These are phyloP conservation scores for Delichon dasypus DNA, from an alignment of 2,797 vertebrate genomes.

Conservation along the genomic window DNA sequence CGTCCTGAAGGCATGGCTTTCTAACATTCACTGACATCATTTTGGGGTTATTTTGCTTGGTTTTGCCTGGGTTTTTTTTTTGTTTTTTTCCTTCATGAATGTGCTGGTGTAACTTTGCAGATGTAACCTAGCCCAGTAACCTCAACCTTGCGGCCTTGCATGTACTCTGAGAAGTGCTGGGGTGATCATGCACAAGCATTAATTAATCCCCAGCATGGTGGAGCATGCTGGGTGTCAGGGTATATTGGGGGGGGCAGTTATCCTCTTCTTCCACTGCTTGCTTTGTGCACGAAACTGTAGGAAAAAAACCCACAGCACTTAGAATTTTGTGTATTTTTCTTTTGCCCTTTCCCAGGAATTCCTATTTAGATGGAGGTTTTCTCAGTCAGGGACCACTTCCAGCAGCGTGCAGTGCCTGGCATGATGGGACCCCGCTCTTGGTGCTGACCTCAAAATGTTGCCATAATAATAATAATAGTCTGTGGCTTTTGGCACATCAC, in stretches of 20 bases:
- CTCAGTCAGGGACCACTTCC: background rate
- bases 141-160: accelerated
- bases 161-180: background rate
- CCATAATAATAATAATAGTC: constrained; percentile 47
- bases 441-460: constrained; percentile 43
- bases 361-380: background rate
- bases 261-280: background rate
- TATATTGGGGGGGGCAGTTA: background rate
- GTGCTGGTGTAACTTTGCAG: background rate
- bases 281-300: background rate
- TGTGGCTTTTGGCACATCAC: constrained; percentile 59
- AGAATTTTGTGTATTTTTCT: background rate
- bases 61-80: background rate
- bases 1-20: background rate
- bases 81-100: accelerated
- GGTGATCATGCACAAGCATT: background rate
- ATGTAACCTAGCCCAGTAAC: background rate
- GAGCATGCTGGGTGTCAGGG: background rate
- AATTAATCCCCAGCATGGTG: background rate
- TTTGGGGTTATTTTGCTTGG: accelerated
- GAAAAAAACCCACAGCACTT: background rate
- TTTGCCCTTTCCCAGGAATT: background rate
- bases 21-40: background rate
- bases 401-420: background rate
- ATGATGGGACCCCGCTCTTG: constrained; percentile 23